Conservation (phyloP, 2,888 invertebrate genomes). For the Reticulitermes lucifugus region DNA sequence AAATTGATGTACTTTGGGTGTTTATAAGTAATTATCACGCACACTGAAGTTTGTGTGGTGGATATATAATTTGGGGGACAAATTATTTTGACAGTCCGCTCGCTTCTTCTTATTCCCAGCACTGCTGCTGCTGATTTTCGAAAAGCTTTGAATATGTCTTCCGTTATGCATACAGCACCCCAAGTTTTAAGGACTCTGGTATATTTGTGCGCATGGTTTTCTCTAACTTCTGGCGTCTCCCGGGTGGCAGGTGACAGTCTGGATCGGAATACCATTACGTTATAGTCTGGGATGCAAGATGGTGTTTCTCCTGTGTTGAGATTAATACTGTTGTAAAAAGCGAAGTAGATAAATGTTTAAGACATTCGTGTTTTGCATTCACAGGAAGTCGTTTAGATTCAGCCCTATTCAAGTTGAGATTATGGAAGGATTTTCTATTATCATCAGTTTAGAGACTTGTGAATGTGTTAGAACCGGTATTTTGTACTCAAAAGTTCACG, state of each 20-base stretch:
- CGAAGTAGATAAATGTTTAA: neutral
- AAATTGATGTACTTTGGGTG: conserved; percentile 51
- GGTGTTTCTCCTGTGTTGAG: conserved; percentile 6
- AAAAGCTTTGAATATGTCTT: conserved; percentile 9
- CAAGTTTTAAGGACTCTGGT: neutral
- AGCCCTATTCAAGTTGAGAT: neutral
- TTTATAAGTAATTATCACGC: conserved; percentile 51
- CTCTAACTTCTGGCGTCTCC: neutral
- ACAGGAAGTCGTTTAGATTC: neutral
- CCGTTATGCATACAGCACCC: neutral
- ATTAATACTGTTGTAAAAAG: neutral
- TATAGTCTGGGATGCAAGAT: neutral
- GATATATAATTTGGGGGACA: conserved; percentile 32
- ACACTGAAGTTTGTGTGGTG: conserved; percentile 31
- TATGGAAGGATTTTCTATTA: neutral
- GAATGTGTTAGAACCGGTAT: neutral
- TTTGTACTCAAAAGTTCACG: neutral
- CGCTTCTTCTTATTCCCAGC: conserved; percentile 9
- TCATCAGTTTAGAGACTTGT: conserved; percentile 4
- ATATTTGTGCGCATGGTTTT: neutral
- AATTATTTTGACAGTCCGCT: conserved; percentile 40
- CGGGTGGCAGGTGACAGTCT: neutral
- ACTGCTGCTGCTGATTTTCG: conserved; percentile 10
- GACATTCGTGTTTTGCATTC: neutral
- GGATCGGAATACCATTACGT: neutral